Evolutionary conservation across 2,113 vertebrate species (phyloP).

Genomic region (Dipodomys merriami): DNA sequence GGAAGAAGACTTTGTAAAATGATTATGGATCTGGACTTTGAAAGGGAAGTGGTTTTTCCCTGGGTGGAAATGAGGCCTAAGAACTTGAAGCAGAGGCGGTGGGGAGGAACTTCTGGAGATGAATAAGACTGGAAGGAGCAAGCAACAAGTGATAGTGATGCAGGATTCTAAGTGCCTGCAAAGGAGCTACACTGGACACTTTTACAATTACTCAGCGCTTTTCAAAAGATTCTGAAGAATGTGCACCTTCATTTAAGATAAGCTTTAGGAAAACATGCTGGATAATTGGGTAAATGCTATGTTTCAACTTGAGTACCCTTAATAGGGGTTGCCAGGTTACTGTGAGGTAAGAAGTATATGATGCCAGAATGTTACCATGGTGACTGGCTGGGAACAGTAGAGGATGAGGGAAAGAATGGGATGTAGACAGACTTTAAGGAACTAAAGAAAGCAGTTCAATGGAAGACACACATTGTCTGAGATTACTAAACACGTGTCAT

Average conservation of each 20-base stretch:
- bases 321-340: background rate
- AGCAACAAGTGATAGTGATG: background rate
- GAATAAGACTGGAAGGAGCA: background rate
- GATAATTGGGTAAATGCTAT: background rate
- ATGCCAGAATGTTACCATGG: background rate
- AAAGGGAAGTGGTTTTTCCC: constrained; percentile 4
- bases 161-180: background rate
- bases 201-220: background rate
- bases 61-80: background rate
- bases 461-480: background rate
- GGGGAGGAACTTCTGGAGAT: background rate
- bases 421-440: background rate
- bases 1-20: background rate
- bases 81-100: background rate
- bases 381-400: background rate
- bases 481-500: background rate
- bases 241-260: constrained; percentile 32
- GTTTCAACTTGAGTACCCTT: background rate
- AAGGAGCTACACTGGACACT: background rate
- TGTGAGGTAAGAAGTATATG: background rate
- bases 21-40: background rate
- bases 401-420: background rate
- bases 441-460: background rate
- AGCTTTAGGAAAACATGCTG: background rate
- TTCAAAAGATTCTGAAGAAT: background rate